Evolutionary conservation across 2,888 invertebrate genomes (phyloP).

Genomic region (Tetanocera ferruginea): DNA sequence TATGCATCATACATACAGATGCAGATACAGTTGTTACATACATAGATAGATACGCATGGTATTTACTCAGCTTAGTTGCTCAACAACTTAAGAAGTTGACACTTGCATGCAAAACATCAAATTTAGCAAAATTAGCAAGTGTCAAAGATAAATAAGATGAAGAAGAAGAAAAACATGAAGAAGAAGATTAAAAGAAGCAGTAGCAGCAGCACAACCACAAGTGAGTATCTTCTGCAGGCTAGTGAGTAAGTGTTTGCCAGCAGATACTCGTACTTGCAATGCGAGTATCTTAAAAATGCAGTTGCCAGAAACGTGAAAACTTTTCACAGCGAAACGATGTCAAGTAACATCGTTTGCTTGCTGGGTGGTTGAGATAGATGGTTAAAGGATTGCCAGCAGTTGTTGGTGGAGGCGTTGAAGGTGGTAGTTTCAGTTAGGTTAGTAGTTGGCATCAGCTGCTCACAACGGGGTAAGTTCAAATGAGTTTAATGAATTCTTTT

Average conservation of each 20-base stretch:
- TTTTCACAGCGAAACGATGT: conserved; percentile 24
- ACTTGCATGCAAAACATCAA: conserved; percentile 43
- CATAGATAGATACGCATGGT: neutral
- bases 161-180: neutral
- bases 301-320: conserved; percentile 17
- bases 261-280: no score
- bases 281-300: conserved; percentile 29
- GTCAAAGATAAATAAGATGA: conserved; percentile 51
- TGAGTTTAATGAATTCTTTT: conserved; percentile 37
- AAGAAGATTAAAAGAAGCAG: neutral
- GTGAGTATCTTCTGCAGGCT: no score
- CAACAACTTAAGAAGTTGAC: conserved; percentile 49
- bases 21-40: neutral
- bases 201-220: neutral
- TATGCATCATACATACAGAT: neutral
- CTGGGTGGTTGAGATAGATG: neutral
- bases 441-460: neutral
- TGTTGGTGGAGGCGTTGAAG: neutral
- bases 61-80: conserved; percentile 41
- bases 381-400: neutral
- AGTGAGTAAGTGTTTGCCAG: no score
- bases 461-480: conserved; percentile 5
- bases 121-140: conserved; percentile 52
- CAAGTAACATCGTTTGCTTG: conserved; percentile 8
- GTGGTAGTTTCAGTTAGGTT: neutral